A percentile compares a stretch with the other conserved stretches of the same genome.
These are phyloP conservation scores for Phrynocephalus guinanensis DNA, from an alignment of 2,797 vertebrate species.

Conservation along the genomic window DNA sequence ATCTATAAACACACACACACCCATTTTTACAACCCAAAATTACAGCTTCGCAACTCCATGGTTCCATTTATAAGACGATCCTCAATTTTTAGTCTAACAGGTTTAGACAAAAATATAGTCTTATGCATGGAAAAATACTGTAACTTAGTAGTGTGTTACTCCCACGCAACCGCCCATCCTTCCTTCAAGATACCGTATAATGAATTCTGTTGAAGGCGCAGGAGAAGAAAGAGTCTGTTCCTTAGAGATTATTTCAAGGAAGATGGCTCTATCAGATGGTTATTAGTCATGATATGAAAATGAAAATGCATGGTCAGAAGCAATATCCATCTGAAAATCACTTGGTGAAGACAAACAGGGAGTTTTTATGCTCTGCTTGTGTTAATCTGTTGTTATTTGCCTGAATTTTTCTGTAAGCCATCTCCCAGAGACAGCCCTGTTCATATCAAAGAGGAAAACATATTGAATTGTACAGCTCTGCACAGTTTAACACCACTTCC, in stretches of 20 bases:
- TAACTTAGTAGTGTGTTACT: no score
- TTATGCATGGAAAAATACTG: no score
- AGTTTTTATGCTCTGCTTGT: not conserved
- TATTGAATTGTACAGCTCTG: not conserved
- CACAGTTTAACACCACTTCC: not conserved
- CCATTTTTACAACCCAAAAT: no score
- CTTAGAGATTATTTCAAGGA: not conserved
- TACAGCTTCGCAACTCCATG: no score
- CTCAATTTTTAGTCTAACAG: no score
- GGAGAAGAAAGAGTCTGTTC: not conserved
- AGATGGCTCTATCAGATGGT: not conserved
- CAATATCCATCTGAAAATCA: not conserved
- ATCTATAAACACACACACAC: no score
- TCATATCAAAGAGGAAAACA: slow-evolving; percentile 17
- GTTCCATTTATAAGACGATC: no score
- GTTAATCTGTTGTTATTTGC: slow-evolving; percentile 38
- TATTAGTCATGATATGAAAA: not conserved
- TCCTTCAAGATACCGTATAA: not conserved
- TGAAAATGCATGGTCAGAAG: not conserved
- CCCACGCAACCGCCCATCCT: not conserved
- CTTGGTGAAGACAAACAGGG: not conserved
- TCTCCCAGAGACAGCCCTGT: slow-evolving; percentile 8
- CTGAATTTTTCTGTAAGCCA: slow-evolving; percentile 33
- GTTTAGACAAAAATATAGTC: no score
- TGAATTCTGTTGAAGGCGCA: no score